Evolutionary conservation across 2,888 invertebrate species (phyloP), one percentile per base, ranked within the genome.

Genomic region (Eupithecia centaureata): DNA sequence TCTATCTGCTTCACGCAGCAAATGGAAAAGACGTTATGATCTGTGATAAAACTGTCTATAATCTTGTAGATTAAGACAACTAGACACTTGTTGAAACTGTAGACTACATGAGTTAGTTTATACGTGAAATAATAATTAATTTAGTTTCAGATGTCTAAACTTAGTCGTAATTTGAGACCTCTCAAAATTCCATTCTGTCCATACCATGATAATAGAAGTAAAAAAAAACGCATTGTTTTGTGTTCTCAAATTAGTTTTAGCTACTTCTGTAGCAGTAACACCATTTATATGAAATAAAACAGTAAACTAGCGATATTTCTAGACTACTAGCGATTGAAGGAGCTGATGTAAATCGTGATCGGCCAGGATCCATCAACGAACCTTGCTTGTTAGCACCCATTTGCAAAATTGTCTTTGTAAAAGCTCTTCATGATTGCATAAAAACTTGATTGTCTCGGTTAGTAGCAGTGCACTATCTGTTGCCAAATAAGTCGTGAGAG

Each of bases 401-500:
- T 52, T 52, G 13, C 7, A 15, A 7, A 52, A 25, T 15, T 56
- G 54, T 27, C n/a, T n/a, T n/a, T n/a, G 54, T 56, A 59, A 60
- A 47, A 60, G 42, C 28, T 32, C 18, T 57, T 32, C 12, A 57
- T 7, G 56, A 63, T 70, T 70, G 66, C 66, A 63, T 51, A 27
- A 63, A 57, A 42, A 33, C 13, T 38, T 77, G 74, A 77, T 77
- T 74, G 73, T 71, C 32, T 70, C 68, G 67, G 30, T 1, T 15
- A 38, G 15, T 74, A 68, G 73, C 74, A 71, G 67, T 56, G 70
- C 62, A 69, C 66, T 72, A 76, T 76, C 71, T 70, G 63, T 85
- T 85, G 79, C 80, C 79, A 82, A 84, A 84, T 73, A 78, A 79
- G 74, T 82, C 83, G 81, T 82, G 83, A 80, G 77, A 77, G 73